A percentile compares a stretch with the other conserved stretches of the same genome.
Conservation (phyloP, 2,113 vertebrate species). For the Ailuropoda melanoleuca region DNA sequence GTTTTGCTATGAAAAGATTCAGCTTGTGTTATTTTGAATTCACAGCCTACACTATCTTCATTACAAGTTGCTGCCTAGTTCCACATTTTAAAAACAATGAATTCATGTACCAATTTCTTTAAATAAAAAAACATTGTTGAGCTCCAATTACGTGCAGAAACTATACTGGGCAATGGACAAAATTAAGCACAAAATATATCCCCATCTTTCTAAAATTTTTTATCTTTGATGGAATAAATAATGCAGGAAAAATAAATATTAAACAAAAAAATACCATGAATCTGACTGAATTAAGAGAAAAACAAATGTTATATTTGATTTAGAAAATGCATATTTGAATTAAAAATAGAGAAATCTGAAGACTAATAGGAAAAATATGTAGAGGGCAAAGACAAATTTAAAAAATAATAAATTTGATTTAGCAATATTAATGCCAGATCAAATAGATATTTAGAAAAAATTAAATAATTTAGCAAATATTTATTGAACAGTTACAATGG, state of each 20-base stretch:
- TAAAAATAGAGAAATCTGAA: background rate
- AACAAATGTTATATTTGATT: background rate
- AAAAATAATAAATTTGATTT: background rate
- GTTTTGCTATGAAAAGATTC: background rate
- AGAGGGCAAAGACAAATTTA: background rate
- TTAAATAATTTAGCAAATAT: background rate
- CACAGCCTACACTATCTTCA: rapidly evolving
- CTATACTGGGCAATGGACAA: background rate
- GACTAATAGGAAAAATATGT: background rate
- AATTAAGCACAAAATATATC: background rate
- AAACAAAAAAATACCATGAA: background rate
- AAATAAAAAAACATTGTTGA: background rate
- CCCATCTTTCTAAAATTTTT: background rate
- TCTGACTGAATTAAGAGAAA: background rate
- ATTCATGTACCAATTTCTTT: background rate
- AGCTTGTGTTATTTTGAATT: background rate
- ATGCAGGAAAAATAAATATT: background rate
- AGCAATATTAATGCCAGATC: background rate
- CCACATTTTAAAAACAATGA: background rate
- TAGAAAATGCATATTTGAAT: background rate
- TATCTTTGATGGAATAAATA: too few relatives aligned
- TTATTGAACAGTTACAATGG: background rate
- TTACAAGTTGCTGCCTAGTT: background rate
- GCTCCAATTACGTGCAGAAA: background rate
- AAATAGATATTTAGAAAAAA: background rate